Evolutionary conservation across 2,888 invertebrate genomes (phyloP).

Genomic region (Nomada ferruginata): DNA sequence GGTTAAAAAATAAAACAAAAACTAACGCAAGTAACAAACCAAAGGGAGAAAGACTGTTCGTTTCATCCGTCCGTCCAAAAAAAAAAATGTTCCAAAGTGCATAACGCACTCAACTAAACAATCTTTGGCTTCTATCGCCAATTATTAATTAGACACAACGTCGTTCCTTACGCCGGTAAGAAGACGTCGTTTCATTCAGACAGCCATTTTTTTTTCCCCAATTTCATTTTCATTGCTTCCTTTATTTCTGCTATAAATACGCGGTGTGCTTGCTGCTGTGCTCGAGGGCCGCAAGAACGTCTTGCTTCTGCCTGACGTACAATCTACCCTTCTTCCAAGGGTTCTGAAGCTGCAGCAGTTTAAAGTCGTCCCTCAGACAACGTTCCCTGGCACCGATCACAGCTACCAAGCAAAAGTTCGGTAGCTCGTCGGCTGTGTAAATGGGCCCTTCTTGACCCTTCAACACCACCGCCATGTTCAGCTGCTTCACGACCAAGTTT

Average conservation of each 20-base stretch:
- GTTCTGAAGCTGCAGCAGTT: constrained; percentile 96
- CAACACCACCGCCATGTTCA: constrained; percentile 95
- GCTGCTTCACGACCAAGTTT: constrained; percentile 96
- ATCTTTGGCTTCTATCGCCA: constrained; percentile 55
- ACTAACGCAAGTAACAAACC: neutral
- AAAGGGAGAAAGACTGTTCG: no score
- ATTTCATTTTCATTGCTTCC: neutral
- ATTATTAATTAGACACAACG: constrained; percentile 29
- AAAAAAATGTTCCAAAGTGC: neutral
- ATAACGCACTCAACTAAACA: constrained; percentile 20
- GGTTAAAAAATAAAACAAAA: neutral
- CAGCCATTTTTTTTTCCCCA: neutral
- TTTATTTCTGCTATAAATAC: constrained; percentile 82
- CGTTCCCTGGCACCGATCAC: constrained; percentile 98
- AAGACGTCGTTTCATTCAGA: neutral
- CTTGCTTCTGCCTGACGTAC: constrained; percentile 96
- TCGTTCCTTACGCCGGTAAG: constrained; percentile 4
- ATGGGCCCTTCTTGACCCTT: constrained; percentile 95
- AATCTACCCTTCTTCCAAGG: constrained; percentile 98
- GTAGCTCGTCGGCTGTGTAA: constrained; percentile 92
- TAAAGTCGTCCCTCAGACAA: constrained; percentile 96
- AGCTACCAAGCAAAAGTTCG: constrained; percentile 96
- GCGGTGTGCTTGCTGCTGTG: constrained; percentile 94
- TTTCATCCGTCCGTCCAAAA: neutral
- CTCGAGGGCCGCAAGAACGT: constrained; percentile 94